Evolutionary conservation across 2,113 vertebrate genomes (phyloP), one percentile per base, ranked within the genome.

Genomic region (Callithrix jacchus): DNA sequence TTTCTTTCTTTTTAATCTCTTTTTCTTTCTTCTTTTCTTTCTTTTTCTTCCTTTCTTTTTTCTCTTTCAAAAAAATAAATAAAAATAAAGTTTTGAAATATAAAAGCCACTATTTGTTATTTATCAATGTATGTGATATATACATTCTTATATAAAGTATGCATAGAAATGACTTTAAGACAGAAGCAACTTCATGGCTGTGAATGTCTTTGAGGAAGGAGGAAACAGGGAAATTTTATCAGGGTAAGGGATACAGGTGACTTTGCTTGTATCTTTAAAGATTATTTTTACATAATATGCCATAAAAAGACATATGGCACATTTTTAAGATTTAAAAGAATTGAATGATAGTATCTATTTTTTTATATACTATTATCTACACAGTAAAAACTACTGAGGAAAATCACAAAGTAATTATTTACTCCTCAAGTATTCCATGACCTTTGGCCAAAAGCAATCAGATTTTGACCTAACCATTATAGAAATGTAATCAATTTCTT

Each of bases 401-500:
- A 85, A 94, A 77, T 70, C 27, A 73, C 9, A 92, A 18, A 23
- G 4, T 66, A 58, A 81, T 92, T 89, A 81, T 91, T 93, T 92
- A n/a, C 6, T 61, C 74, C 49, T 49, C 87, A 93, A 94, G 20
- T 70, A 90, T 80, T 14, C 12, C 25, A 81, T 45, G 86, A 89
- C 23, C 64, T 96, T 94, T 94, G 89, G 37, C 77, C 56, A 66
- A 90, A 92, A 84, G 54, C 58, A 92, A 97, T 95, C 74, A 66
- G 40, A 68, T 83, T 95, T 95, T 94, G 83, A 93, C 66, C 42
- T 71, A 37, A 93, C 73, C 37, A 73, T 86, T 95, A 61, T 74
- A 83, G n/a, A 93, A 96, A 83, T 80, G 9, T 23, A 66, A 94
- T 91, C 49, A 95, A 97, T 86, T 71, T 20, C 82, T 97, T 92